phyloP scores from a whole-genome alignment of 2,888 invertebrate genomes.

The Drosophila hawaiiensis region DNA sequence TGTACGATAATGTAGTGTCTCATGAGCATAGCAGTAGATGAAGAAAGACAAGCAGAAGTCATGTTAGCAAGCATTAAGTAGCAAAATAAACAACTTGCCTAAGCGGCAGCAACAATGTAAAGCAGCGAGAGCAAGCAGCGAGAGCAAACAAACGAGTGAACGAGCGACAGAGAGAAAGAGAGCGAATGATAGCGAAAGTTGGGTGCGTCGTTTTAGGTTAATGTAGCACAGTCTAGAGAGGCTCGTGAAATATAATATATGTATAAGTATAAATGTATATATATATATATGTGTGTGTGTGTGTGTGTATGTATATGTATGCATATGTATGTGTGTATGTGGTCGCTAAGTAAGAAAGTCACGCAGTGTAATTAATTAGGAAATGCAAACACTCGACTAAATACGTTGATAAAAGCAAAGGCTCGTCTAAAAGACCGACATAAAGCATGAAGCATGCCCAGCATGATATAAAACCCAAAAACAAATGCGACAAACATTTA shows the following conservation, averaged over 20 bases:
- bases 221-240: conserved; percentile 7
- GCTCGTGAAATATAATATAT: conserved; percentile 25
- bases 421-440: conserved; percentile 41
- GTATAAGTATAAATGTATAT: conserved; percentile 9
- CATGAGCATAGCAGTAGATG: conserved; percentile 64
- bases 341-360: conserved; percentile 69
- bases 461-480: conserved; percentile 13
- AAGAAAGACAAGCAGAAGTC: conserved; percentile 40
- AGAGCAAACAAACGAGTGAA: conserved; percentile 6
- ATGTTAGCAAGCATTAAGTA: conserved; percentile 51
- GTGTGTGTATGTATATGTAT: not conserved
- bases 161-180: conserved; percentile 6
- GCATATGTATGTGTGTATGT: conserved; percentile 6
- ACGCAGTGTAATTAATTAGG: conserved; percentile 77
- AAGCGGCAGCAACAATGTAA: conserved; percentile 28
- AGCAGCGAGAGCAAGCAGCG: conserved; percentile 28
- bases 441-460: conserved; percentile 33
- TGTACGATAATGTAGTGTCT: conserved; percentile 64
- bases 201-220: conserved; percentile 25
- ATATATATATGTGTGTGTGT: not conserved
- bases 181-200: not conserved
- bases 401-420: conserved; percentile 59
- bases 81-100: conserved; percentile 73
- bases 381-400: conserved; percentile 74
- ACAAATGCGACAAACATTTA: conserved; percentile 41